Percentiles rank a stretch among this genome's conserved stretches.
Conservation (phyloP, 1,140 invertebrate genomes). For the Lepidurus packardi region DNA sequence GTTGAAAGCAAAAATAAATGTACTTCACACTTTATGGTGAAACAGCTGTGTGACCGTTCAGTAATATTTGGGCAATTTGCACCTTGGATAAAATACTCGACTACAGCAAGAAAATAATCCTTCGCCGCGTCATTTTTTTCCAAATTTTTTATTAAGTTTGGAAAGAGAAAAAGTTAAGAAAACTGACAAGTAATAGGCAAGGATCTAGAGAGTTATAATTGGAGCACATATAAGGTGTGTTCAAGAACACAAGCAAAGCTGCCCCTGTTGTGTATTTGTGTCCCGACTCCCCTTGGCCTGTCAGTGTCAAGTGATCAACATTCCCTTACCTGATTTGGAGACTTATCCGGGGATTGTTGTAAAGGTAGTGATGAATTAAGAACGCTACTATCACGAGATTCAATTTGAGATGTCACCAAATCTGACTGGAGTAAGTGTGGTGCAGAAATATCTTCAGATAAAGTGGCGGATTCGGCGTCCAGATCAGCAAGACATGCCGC, state of each 20-base stretch:
- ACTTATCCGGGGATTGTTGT: neutral
- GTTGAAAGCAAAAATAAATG: no score
- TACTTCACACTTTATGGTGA: no score
- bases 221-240: neutral
- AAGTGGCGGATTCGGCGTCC: conserved; percentile 17
- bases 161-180: no score
- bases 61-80: no score
- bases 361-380: neutral
- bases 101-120: no score
- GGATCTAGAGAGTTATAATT: neutral
- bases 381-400: conserved; percentile 3
- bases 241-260: neutral
- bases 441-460: conserved; percentile 2
- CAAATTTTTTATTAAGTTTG: no score
- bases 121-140: no score
- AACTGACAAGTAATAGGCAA: no score
- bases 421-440: neutral
- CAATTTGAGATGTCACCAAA: neutral
- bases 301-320: conserved; percentile 18
- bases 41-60: no score
- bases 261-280: conserved; percentile 19
- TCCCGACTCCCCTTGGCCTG: neutral
- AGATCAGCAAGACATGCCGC: conserved; percentile 20
- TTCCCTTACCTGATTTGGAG: neutral
- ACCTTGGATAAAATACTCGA: no score